phyloP scores from a whole-genome alignment of 2,113 vertebrate genomes.

The Apus apus region DNA sequence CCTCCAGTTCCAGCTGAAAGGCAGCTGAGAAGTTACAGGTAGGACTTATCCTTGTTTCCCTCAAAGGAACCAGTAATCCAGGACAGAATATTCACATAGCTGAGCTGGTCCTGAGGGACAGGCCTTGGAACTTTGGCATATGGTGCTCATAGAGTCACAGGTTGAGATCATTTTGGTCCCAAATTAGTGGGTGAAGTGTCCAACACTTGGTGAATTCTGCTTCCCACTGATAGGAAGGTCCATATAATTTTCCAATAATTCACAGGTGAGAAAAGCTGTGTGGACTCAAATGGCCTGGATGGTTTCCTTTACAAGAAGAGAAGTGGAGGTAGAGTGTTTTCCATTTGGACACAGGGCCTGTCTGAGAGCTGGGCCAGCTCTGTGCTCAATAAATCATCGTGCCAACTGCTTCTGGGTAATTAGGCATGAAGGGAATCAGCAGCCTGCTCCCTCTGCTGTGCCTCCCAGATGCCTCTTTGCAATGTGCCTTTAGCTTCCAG shows the following conservation, averaged over 20 bases:
- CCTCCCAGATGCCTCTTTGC: constrained; percentile 41
- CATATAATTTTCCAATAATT: neutral
- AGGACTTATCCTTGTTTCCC: neutral
- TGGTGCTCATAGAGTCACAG: neutral
- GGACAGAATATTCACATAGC: too few relatives aligned
- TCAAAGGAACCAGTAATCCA: neutral
- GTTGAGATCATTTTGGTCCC: too few relatives aligned
- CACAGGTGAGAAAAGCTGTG: neutral
- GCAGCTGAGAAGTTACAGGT: neutral
- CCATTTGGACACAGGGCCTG: constrained; percentile 60
- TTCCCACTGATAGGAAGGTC: too few relatives aligned
- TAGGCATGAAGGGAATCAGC: constrained; percentile 73
- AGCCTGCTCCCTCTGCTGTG: constrained; percentile 46
- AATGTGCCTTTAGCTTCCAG: constrained; percentile 45
- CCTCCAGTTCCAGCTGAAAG: neutral
- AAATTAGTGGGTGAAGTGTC: too few relatives aligned
- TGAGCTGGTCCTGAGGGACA: too few relatives aligned
- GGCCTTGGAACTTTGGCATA: neutral
- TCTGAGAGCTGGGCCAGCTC: constrained; percentile 66
- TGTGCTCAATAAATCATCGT: constrained; percentile 67
- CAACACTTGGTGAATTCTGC: too few relatives aligned
- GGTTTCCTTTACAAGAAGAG: constrained; percentile 3
- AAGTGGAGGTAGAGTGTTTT: constrained; percentile 28
- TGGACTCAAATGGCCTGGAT: constrained; percentile 19
- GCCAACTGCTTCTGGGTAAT: constrained; percentile 74